A percentile compares a stretch with the other conserved stretches of the same genome.
These are phyloP conservation scores for Beris morrisii DNA, from an alignment of 2,888 invertebrate genomes.

Conservation along the genomic window DNA sequence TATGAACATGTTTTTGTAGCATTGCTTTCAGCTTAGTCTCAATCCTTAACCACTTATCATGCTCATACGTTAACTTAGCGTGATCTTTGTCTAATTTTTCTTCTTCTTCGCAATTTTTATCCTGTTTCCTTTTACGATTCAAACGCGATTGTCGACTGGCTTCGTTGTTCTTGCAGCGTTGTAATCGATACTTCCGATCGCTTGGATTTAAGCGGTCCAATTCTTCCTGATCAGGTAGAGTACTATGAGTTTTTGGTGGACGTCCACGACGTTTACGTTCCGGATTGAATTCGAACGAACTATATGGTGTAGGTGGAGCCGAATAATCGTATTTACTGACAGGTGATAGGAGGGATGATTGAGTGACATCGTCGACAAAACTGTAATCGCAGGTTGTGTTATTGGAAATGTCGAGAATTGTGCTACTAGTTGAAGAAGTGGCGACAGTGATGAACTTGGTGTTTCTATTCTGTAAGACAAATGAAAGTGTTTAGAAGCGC, in stretches of 20 bases:
- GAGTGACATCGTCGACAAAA: conserved; percentile 7
- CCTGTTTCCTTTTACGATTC: conserved; percentile 67
- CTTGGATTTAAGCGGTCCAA: conserved; percentile 50
- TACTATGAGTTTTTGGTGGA: conserved; percentile 57
- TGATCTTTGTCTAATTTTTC: not conserved
- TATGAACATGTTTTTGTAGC: not conserved
- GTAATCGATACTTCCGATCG: conserved; percentile 65
- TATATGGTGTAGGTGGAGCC: conserved; percentile 13
- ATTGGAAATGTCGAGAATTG: no score
- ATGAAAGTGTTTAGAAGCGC: no score
- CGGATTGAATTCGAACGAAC: conserved; percentile 3
- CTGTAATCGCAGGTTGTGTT: no score
- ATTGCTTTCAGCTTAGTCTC: conserved; percentile 6
- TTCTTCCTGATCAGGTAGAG: conserved; percentile 38
- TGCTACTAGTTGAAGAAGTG: no score
- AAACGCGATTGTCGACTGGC: conserved; percentile 74
- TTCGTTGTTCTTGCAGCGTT: conserved; percentile 77
- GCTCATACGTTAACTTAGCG: not conserved
- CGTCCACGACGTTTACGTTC: conserved; percentile 56
- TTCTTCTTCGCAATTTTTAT: conserved; percentile 54
- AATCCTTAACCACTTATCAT: not conserved
- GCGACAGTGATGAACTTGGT: no score
- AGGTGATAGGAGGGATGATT: conserved; percentile 8
- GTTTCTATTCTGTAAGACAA: no score
- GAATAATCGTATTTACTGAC: conserved; percentile 8